These are phyloP conservation scores for Protonemura montana DNA, from an alignment of 2,888 invertebrate species.

Conservation along the genomic window DNA sequence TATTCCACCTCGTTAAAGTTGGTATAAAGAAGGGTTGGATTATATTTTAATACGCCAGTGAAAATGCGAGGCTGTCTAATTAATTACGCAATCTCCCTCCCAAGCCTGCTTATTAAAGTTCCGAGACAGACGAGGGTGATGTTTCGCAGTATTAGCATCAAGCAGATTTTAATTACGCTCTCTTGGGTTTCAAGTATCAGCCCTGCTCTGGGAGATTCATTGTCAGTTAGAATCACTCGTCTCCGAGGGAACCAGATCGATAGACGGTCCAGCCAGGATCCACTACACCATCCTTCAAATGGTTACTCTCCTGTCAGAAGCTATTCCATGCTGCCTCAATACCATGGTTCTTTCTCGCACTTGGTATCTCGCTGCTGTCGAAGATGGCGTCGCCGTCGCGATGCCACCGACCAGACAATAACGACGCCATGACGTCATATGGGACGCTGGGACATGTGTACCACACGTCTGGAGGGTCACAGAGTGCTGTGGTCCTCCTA, in stretches of 20 bases:
- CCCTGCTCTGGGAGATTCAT: slow-evolving; percentile 20
- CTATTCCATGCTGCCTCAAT: not conserved
- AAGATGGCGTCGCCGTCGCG: slow-evolving; percentile 7
- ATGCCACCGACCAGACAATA: not conserved
- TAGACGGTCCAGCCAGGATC: slow-evolving; percentile 37
- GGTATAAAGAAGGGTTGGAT: not conserved
- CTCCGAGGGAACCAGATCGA: slow-evolving; percentile 45
- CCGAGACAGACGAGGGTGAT: slow-evolving; percentile 12
- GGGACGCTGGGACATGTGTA: not conserved
- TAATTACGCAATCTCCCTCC: not conserved
- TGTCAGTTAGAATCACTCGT: slow-evolving; percentile 42
- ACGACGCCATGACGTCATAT: not conserved
- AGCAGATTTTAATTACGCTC: slow-evolving; percentile 4
- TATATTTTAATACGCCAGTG: not conserved
- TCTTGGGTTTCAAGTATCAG: slow-evolving; percentile 7
- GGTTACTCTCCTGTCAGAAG: not conserved
- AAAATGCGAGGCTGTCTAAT: not conserved
- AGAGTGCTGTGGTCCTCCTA: not conserved
- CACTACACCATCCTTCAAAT: slow-evolving; percentile 13
- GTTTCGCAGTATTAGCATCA: slow-evolving; percentile 3
- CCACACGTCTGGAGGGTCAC: not conserved
- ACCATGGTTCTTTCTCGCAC: not conserved
- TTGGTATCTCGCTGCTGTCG: not conserved
- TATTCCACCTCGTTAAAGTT: not conserved
- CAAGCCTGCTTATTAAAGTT: slow-evolving; percentile 9